Evolutionary conservation across 2,888 invertebrate genomes (phyloP).

Genomic region (Frankliniella intonsa): DNA sequence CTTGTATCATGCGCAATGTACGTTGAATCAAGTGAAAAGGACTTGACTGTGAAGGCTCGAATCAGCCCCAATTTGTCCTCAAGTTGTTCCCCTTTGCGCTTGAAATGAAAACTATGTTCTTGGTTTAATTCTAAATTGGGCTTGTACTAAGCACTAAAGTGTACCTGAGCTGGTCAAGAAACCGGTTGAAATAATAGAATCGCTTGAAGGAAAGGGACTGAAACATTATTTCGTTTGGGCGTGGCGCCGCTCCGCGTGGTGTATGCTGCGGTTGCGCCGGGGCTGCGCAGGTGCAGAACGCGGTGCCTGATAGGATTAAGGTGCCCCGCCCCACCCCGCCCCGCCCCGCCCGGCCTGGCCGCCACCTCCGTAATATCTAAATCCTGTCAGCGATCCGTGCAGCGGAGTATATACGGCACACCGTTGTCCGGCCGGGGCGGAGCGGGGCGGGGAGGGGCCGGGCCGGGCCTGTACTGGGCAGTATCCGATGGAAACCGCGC

Average conservation of each 20-base stretch:
- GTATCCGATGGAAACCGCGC: conserved; percentile 13
- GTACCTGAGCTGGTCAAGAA: too few species aligned
- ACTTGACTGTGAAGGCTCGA: too few species aligned
- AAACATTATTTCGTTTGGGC: too few species aligned
- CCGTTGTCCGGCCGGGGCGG: background rate
- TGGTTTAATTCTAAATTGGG: too few species aligned
- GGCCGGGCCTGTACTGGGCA: background rate
- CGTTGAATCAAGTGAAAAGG: too few species aligned
- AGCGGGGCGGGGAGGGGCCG: background rate
- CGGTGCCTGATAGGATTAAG: background rate
- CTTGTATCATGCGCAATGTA: too few species aligned
- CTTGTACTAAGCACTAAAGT: too few species aligned
- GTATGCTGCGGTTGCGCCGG: background rate
- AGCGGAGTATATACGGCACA: background rate
- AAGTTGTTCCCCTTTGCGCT: too few species aligned
- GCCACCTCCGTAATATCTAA: background rate
- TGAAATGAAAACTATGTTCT: too few species aligned
- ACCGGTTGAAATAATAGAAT: too few species aligned
- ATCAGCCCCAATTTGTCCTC: too few species aligned
- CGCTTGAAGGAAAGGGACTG: too few species aligned
- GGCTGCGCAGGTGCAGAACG: background rate
- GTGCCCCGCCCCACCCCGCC: background rate
- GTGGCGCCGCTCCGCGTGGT: background rate
- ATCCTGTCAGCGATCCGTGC: conserved; percentile 10
- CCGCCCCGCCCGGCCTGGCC: background rate